phyloP scores from a whole-genome alignment of 2,888 invertebrate genomes.

The Chloroclystis v-ata region DNA sequence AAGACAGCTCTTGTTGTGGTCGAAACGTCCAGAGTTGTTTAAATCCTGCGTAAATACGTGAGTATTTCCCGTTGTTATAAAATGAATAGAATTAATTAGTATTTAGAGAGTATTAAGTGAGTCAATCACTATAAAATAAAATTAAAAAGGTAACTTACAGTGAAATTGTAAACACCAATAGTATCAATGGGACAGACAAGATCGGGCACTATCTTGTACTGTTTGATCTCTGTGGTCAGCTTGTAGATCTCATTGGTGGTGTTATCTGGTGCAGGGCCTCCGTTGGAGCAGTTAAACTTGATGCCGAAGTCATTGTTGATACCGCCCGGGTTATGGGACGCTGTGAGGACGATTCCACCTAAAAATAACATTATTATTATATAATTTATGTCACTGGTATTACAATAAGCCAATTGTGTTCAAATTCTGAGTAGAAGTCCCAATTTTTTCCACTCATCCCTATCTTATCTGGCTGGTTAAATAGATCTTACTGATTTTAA shows the following conservation, averaged over 20 bases:
- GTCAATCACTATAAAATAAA: background rate
- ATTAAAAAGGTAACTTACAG: slow-evolving; percentile 57
- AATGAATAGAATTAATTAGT: too few relatives aligned
- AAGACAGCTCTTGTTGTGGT: too few relatives aligned
- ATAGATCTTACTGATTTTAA: too few relatives aligned
- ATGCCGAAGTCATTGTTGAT: slow-evolving; percentile 98
- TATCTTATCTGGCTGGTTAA: too few relatives aligned
- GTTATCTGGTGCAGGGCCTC: slow-evolving; percentile 96
- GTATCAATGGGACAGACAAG: slow-evolving; percentile 86
- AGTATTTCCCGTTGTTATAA: too few relatives aligned
- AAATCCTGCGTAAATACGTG: too few relatives aligned
- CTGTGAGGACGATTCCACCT: slow-evolving; percentile 98
- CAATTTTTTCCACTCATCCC: too few relatives aligned
- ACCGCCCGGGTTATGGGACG: slow-evolving; percentile 99
- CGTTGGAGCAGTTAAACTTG: slow-evolving; percentile 98
- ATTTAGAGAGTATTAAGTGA: too few relatives aligned
- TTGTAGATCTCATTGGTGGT: slow-evolving; percentile 93
- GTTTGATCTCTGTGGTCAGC: slow-evolving; percentile 85
- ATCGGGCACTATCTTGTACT: slow-evolving; percentile 89
- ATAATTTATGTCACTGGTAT: too few relatives aligned
- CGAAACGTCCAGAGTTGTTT: too few relatives aligned
- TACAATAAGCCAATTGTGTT: too few relatives aligned
- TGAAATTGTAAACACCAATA: slow-evolving; percentile 82
- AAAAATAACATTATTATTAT: slow-evolving; percentile 23
- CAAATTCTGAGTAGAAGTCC: too few relatives aligned